phyloP scores from a whole-genome alignment of 1,140 invertebrate species.

The Propsilocerus akamusi region DNA sequence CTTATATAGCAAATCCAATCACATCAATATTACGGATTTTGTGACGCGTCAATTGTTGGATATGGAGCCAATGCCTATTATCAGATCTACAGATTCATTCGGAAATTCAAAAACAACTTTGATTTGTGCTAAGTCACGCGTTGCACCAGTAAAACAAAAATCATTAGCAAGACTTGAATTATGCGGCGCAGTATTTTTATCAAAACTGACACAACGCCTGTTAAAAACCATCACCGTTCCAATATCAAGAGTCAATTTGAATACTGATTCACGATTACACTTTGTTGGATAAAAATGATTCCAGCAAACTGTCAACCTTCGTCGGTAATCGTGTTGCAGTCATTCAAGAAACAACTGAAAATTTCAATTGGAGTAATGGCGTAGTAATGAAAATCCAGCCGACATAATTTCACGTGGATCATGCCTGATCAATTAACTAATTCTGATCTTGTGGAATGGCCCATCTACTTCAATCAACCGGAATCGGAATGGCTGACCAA shows the following conservation, averaged over 20 bases:
- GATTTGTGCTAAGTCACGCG: conserved; percentile 8
- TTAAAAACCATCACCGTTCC: too few species aligned
- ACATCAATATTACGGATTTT: conserved; percentile 7
- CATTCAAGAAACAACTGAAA: conserved; percentile 14
- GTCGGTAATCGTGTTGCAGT: conserved; percentile 20
- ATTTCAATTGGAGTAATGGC: conserved; percentile 11
- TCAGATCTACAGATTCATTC: conserved; percentile 1
- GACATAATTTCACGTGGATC: conserved; percentile 16
- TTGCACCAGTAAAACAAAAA: conserved; percentile 7
- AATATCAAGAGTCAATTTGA: too few species aligned
- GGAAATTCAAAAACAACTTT: too few species aligned
- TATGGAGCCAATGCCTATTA: conserved; percentile 7
- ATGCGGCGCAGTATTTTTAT: conserved; percentile 9
- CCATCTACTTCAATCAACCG: conserved; percentile 9
- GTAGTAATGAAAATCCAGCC: conserved; percentile 14
- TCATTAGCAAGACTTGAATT: conserved; percentile 10
- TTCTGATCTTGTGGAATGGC: conserved; percentile 11
- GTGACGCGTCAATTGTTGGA: conserved; percentile 9
- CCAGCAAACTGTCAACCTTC: conserved; percentile 17
- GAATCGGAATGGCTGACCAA: neutral
- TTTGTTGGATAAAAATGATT: conserved; percentile 14
- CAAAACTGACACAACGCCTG: conserved; percentile 7
- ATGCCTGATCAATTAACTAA: conserved; percentile 5
- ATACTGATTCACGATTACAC: conserved; percentile 10
- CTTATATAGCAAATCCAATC: neutral